phyloP scores from a whole-genome alignment of 2,797 vertebrate species.

The Poeciliopsis paucimaculata region DNA sequence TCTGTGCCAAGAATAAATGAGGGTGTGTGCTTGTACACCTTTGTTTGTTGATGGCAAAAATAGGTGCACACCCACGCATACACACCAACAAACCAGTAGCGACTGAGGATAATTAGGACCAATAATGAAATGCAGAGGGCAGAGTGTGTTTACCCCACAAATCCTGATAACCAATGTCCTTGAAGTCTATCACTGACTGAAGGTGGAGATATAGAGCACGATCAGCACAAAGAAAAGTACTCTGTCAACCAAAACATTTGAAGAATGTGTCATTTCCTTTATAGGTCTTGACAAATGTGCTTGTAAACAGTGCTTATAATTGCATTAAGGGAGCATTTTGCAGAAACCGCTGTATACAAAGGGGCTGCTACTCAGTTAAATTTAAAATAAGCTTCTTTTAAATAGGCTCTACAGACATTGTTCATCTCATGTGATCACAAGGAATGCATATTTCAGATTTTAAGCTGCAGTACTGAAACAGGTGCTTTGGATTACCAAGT shows the following conservation, averaged over 20 bases:
- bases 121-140: slow-evolving; percentile 75
- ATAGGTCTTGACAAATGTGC: neutral
- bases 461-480: neutral
- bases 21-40: slow-evolving; percentile 40
- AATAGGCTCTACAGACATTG: neutral
- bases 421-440: neutral
- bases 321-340: neutral
- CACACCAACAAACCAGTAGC: slow-evolving; percentile 45
- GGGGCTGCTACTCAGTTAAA: neutral
- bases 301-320: neutral
- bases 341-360: neutral
- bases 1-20: slow-evolving; percentile 65
- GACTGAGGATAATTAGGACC: slow-evolving; percentile 76
- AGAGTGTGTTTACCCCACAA: slow-evolving; percentile 64
- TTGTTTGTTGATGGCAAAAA: slow-evolving; percentile 55
- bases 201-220: slow-evolving; percentile 37
- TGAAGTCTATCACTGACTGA: slow-evolving; percentile 62
- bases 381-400: neutral
- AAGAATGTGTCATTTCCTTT: slow-evolving; percentile 1
- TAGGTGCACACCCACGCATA: slow-evolving; percentile 31
- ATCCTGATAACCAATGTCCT: slow-evolving; percentile 72
- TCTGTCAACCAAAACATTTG: slow-evolving; percentile 4
- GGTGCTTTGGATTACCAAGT: neutral
- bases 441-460: neutral
- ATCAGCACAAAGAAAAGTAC: slow-evolving; percentile 38